Evolutionary conservation across 1,140 invertebrate species (phyloP).

Genomic region (Papilio xuthus): DNA sequence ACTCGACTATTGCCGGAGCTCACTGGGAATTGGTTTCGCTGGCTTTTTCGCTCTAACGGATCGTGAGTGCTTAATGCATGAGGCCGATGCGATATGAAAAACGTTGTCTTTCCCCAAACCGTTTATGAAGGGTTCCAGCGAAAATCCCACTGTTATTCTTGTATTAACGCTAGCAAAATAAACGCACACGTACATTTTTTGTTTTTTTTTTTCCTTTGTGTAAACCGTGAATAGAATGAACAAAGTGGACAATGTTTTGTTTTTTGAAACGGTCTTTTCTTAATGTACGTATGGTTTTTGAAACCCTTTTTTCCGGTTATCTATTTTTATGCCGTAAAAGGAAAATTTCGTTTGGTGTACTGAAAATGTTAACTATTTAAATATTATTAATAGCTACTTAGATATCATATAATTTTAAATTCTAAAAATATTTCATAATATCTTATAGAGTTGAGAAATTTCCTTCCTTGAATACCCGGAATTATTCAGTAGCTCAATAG

Average conservation of each 20-base stretch:
- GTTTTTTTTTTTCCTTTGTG: constrained; percentile 62
- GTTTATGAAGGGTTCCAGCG: constrained; percentile 62
- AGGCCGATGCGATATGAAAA: constrained; percentile 61
- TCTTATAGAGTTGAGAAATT: background rate
- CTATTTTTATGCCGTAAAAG: background rate
- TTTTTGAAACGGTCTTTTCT: constrained; percentile 21
- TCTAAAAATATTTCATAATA: no score
- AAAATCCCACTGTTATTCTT: constrained; percentile 67
- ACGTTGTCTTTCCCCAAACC: constrained; percentile 60
- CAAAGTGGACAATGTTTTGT: constrained; percentile 33
- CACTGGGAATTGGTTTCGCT: constrained; percentile 55
- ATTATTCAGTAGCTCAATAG: background rate
- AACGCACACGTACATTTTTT: constrained; percentile 52
- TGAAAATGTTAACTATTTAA: background rate
- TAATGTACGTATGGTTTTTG: background rate
- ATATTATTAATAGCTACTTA: no score
- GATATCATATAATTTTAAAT: no score
- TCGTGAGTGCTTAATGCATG: constrained; percentile 55
- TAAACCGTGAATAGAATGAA: constrained; percentile 47
- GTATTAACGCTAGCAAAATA: constrained; percentile 61
- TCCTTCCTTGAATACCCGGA: background rate
- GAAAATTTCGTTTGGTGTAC: background rate
- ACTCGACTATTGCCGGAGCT: constrained; percentile 24
- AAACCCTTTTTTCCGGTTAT: background rate
- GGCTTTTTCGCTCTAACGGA: constrained; percentile 53